A percentile compares a stretch with the other conserved stretches of the same genome.
Evolutionary conservation across 2,888 invertebrate species (phyloP).

Genomic region (Cataglyphis cursor): DNA sequence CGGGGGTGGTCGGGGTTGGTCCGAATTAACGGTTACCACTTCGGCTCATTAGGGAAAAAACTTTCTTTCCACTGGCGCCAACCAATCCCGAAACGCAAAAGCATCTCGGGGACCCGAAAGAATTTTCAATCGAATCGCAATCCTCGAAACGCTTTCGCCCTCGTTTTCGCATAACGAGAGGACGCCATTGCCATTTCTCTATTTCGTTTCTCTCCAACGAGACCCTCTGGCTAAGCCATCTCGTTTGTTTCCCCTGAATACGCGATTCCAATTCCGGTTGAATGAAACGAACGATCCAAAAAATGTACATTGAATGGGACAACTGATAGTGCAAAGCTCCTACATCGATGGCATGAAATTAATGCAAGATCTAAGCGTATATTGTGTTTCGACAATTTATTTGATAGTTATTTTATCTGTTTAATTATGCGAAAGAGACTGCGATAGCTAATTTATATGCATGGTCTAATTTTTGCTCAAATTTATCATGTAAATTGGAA

Average conservation of each 20-base stretch:
- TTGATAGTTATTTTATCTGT: not conserved
- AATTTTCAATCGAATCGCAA: constrained; percentile 80
- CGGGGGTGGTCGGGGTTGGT: constrained; percentile 57
- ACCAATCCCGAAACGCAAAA: constrained; percentile 70
- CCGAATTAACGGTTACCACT: constrained; percentile 84
- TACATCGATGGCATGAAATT: not conserved
- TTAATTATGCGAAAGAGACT: not conserved
- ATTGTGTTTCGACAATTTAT: not conserved
- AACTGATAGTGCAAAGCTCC: not conserved
- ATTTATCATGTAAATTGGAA: not conserved
- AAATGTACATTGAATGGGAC: constrained; percentile 1
- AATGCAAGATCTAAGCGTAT: not conserved
- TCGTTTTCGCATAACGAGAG: constrained; percentile 75
- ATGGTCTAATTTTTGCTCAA: not conserved
- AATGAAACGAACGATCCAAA: constrained; percentile 38
- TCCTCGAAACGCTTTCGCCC: constrained; percentile 77
- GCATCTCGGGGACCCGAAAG: constrained; percentile 70
- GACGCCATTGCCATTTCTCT: constrained; percentile 65
- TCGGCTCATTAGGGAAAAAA: constrained; percentile 81
- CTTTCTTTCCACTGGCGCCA: constrained; percentile 79
- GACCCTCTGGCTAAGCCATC: constrained; percentile 34
- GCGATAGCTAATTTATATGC: not conserved
- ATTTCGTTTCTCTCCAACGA: constrained; percentile 44
- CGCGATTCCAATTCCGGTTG: constrained; percentile 58
- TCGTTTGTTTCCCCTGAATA: constrained; percentile 56